phyloP scores from a whole-genome alignment of 2,797 vertebrate species.

The Tenualosa thibaudeaui region DNA sequence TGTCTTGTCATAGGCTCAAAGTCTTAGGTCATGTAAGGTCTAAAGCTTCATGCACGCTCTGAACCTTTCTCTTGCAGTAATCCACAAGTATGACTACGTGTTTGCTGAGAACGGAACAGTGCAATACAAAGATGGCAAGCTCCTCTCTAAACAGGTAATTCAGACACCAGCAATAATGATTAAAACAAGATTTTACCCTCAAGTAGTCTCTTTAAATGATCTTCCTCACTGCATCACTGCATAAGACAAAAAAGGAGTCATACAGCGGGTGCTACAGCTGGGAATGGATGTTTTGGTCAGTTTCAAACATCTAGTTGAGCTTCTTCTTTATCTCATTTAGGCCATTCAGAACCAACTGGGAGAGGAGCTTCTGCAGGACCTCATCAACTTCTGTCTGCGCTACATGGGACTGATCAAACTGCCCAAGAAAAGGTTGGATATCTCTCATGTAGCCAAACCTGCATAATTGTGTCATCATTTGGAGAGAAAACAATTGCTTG shows the following conservation, averaged over 20 bases:
- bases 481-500: no score
- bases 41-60: background rate
- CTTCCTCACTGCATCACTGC: background rate
- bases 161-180: background rate
- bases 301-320: background rate
- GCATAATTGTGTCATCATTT: background rate
- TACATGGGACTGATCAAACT: conserved; percentile 96
- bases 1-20: background rate
- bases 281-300: background rate
- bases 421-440: conserved; percentile 90
- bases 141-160: conserved; percentile 90
- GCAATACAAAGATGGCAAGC: conserved; percentile 92
- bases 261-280: background rate
- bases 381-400: conserved; percentile 96
- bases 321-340: conserved; percentile 60
- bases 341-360: conserved; percentile 95
- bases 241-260: background rate
- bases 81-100: conserved; percentile 94
- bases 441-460: background rate
- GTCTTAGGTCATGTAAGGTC: background rate
- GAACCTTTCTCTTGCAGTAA: conserved; percentile 72
- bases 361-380: conserved; percentile 93
- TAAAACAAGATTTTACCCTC: background rate
- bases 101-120: conserved; percentile 97
- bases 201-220: background rate